Base-by-base conservation (phyloP, 1,140 invertebrate genomes). In the Cydia strobilella region DNA sequence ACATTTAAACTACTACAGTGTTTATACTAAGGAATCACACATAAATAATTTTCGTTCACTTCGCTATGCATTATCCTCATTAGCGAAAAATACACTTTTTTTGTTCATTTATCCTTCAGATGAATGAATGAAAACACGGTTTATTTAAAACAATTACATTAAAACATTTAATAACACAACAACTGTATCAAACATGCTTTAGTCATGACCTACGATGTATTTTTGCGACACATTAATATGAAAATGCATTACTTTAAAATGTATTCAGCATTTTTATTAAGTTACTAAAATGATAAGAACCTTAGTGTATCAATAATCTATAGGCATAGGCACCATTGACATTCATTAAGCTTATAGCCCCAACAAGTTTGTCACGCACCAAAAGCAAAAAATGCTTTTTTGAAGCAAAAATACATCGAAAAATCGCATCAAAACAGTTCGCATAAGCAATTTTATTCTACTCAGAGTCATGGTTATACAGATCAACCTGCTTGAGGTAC, bases 21-120 rank as follows among this genome's bases (percentile, higher is more conserved):
- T 74, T 77, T 85, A 89, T 81, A 80, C 88, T 90, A 90, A 83
- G 80, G 87, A 88, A 90, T 92, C 89, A 92, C 89, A 92, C 89
- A 91, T 92, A 92, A 92, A 90, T 92, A 90, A 90, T 88, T 85
- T 89, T 80, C 82, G 82, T 83, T 84, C 84, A 87, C 82, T 81
- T 83, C 79, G 77, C 71, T 83, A 85, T 79, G 81, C 79, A 83
- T 90, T 87, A 92, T 90, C 90, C 88, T 90, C 89, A 85, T 84
- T 80, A 84, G 84, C 86, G 76, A 83, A 81, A 35, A 80, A 82
- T 79, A 84, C 80, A 79, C 73, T 78, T 81, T 74, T 81, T 69
- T 69, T 69, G 27, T 69, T 69, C 27, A 69, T 69, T 69, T 69
- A 76, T 80, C 76, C 76, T 82, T 83, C 80, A 82, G 84, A 86